Evolutionary conservation across 2,888 invertebrate species (phyloP).

Genomic region (Sycophila texana): DNA sequence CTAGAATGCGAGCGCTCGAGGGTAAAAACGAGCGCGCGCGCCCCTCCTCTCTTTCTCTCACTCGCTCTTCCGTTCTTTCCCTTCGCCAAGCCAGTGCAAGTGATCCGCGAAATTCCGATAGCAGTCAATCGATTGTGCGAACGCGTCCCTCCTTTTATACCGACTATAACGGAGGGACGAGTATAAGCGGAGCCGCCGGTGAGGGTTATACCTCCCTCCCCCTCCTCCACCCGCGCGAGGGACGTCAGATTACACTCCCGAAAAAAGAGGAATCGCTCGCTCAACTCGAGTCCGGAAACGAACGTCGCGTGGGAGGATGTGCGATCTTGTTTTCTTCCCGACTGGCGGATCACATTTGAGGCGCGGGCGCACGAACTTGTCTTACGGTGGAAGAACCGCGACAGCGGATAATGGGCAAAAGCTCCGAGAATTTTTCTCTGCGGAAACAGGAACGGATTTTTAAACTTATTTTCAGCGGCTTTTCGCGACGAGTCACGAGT

Average conservation of each 20-base stretch:
- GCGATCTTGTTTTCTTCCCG: constrained; percentile 41
- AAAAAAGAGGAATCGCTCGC: constrained; percentile 35
- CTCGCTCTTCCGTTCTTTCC: constrained; percentile 13
- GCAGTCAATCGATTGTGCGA: background rate
- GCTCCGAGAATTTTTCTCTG: constrained; percentile 18
- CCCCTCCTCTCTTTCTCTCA: constrained; percentile 22
- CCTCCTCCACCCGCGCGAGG: background rate
- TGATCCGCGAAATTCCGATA: constrained; percentile 61
- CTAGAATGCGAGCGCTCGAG: constrained; percentile 46
- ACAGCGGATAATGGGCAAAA: constrained; percentile 32
- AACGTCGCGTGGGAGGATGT: constrained; percentile 28
- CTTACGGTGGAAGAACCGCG: background rate
- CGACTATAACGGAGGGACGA: background rate
- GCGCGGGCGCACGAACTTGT: background rate
- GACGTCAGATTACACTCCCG: constrained; percentile 10
- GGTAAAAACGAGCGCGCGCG: constrained; percentile 37
- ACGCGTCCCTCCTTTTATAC: background rate
- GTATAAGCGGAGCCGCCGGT: background rate
- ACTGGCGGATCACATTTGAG: constrained; percentile 4
- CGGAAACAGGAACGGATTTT: too few relatives aligned
- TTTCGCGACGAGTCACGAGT: too few relatives aligned
- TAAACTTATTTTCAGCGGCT: too few relatives aligned
- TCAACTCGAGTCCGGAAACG: constrained; percentile 1
- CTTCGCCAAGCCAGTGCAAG: constrained; percentile 40
- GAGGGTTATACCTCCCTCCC: background rate